phyloP scores from a whole-genome alignment of 1,140 invertebrate species.

The Ceratoteleas bidentatus region DNA sequence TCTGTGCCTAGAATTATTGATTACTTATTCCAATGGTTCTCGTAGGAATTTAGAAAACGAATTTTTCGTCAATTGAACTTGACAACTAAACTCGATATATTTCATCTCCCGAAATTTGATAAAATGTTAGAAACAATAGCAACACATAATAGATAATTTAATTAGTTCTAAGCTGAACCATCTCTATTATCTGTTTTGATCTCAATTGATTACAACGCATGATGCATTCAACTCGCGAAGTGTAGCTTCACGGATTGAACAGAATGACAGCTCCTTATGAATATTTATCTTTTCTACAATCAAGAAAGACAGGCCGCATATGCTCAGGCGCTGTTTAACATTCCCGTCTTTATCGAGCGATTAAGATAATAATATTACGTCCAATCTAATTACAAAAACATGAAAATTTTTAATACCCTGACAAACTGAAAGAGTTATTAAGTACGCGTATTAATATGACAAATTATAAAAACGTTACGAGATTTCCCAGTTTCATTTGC shows the following conservation, averaged over 20 bases:
- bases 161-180: constrained; percentile 15
- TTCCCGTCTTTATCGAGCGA: constrained; percentile 28
- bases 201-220: constrained; percentile 50
- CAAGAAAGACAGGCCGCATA: constrained; percentile 49
- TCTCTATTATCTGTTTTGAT: constrained; percentile 31
- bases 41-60: too few species aligned
- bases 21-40: too few species aligned
- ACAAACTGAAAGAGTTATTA: neutral
- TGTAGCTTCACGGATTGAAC: constrained; percentile 37
- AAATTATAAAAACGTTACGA: neutral
- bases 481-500: neutral
- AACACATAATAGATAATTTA: constrained; percentile 24
- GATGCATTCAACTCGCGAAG: constrained; percentile 40
- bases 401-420: constrained; percentile 8
- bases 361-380: constrained; percentile 31
- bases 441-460: too few species aligned
- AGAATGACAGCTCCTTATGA: constrained; percentile 53
- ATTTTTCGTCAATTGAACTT: too few species aligned
- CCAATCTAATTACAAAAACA: constrained; percentile 29
- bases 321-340: constrained; percentile 32
- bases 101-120: neutral
- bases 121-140: neutral
- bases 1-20: neutral
- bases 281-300: constrained; percentile 54
- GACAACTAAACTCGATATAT: too few species aligned